These are phyloP conservation scores for Poecile montanus DNA, from an alignment of 2,797 vertebrate species.

Conservation along the genomic window DNA sequence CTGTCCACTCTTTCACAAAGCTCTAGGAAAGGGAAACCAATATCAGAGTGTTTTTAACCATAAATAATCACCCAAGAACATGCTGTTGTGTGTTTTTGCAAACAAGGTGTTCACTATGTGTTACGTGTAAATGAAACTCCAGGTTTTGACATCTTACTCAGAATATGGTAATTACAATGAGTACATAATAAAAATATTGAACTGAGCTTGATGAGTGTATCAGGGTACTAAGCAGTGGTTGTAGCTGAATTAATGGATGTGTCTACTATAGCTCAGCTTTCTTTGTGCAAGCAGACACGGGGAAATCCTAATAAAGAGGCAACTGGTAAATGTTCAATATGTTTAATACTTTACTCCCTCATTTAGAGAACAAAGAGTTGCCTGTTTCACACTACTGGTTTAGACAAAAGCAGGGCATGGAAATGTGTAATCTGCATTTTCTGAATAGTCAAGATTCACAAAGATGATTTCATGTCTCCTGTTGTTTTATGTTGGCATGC, in stretches of 20 bases:
- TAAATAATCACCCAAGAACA: background rate
- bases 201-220: background rate
- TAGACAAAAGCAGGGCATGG: constrained; percentile 33
- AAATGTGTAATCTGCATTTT: constrained; percentile 49
- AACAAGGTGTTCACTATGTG: background rate
- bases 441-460: constrained; percentile 36
- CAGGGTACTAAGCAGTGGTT: background rate
- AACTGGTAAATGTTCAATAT: constrained; percentile 35
- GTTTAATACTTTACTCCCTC: constrained; percentile 23
- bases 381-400: constrained; percentile 6
- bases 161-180: background rate
- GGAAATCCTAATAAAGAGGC: background rate
- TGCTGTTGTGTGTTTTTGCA: background rate
- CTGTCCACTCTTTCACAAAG: background rate
- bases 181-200: background rate
- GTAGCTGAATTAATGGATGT: background rate
- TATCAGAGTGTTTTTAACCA: background rate
- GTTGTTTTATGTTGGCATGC: background rate
- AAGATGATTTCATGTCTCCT: constrained; percentile 7
- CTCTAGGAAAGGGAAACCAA: background rate
- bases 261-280: background rate
- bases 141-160: background rate
- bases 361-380: constrained; percentile 47
- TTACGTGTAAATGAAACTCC: background rate
- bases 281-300: background rate